Conservation (phyloP, 2,113 vertebrate genomes). For the Cygnus atratus region DNA sequence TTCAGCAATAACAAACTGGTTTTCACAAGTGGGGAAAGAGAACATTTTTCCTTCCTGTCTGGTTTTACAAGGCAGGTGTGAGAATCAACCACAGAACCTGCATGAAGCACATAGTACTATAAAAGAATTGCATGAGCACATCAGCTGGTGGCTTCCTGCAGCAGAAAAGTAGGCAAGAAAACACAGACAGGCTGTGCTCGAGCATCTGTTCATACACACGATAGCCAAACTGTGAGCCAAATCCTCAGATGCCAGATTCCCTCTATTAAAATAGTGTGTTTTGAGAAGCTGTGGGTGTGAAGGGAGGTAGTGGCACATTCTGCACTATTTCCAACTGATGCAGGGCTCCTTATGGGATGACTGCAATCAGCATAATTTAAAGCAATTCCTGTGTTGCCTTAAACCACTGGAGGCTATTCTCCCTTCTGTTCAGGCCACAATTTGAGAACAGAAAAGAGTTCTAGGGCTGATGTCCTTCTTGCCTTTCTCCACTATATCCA, state of each 20-base stretch:
- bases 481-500: not conserved
- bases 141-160: not conserved
- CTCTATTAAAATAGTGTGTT: not conserved
- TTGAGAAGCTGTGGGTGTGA: not conserved
- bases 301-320: not conserved
- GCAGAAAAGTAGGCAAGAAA: not conserved
- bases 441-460: not conserved
- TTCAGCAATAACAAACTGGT: not conserved
- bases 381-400: not conserved
- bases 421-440: not conserved
- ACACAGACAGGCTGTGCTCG: not conserved
- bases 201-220: not conserved
- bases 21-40: not conserved
- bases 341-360: not conserved
- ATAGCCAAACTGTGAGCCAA: not conserved
- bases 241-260: not conserved
- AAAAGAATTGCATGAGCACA: not conserved
- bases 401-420: not conserved
- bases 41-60: not conserved
- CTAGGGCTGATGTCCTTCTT: not conserved
- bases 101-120: fast-evolving
- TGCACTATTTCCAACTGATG: not conserved
- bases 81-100: not conserved
- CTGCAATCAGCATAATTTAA: not conserved
- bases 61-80: not conserved